A percentile compares a stretch with the other conserved stretches of the same genome.
Conservation (phyloP, 2,888 invertebrate genomes). For the Prionchulus punctatus region DNA sequence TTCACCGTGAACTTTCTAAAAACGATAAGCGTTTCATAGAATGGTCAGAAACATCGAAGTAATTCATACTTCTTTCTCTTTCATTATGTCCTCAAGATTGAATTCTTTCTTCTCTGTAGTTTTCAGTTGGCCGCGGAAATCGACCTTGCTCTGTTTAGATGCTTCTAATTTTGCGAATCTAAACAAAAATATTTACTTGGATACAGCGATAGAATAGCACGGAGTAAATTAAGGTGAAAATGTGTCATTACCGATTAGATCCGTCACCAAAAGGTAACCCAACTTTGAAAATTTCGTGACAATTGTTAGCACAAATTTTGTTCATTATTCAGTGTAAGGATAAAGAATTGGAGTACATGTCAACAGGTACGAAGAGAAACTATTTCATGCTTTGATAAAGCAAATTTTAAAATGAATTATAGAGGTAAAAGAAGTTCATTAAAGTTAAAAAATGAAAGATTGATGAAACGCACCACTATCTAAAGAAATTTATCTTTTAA, state of each 20-base stretch:
- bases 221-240: neutral
- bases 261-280: too few relatives aligned
- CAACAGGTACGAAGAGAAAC: neutral
- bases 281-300: too few relatives aligned
- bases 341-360: too few relatives aligned
- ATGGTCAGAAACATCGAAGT: neutral
- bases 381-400: too few relatives aligned
- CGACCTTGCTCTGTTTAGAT: slow-evolving; percentile 22
- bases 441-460: too few relatives aligned
- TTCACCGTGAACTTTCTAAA: neutral
- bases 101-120: slow-evolving; percentile 34
- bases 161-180: slow-evolving; percentile 31
- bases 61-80: neutral
- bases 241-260: neutral
- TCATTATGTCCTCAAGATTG: slow-evolving; percentile 26
- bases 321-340: too few relatives aligned
- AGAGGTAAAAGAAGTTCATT: too few relatives aligned
- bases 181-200: slow-evolving; percentile 1
- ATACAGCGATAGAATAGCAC: neutral
- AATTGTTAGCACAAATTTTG: too few relatives aligned
- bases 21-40: neutral
- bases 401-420: too few relatives aligned
- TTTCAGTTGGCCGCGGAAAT: slow-evolving; percentile 34
- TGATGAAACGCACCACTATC: too few relatives aligned
- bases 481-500: neutral